These are phyloP conservation scores for Panulirus ornatus DNA, from an alignment of 1,140 invertebrate genomes.

Conservation along the genomic window DNA sequence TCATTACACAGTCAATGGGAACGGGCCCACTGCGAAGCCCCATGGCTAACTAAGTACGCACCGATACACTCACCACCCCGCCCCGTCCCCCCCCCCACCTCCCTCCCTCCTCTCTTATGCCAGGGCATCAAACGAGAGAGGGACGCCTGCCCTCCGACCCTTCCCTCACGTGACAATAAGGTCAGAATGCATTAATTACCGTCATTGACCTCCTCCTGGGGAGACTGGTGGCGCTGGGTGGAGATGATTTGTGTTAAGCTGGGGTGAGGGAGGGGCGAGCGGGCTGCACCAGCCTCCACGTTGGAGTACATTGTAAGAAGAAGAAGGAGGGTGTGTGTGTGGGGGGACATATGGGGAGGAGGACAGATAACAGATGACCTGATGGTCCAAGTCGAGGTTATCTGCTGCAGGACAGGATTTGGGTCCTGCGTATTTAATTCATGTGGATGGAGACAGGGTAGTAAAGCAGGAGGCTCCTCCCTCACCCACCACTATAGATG, in stretches of 20 bases:
- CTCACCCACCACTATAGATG: too few relatives aligned
- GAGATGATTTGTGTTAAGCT: neutral
- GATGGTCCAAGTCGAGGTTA: too few relatives aligned
- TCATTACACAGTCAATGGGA: too few relatives aligned
- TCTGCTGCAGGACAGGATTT: too few relatives aligned
- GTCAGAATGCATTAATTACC: constrained; percentile 33
- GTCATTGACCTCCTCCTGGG: neutral
- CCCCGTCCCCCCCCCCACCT: neutral
- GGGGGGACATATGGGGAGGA: neutral
- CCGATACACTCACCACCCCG: neutral
- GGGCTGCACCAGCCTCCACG: too few relatives aligned
- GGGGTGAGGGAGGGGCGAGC: neutral
- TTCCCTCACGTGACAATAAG: neutral
- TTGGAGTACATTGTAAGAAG: neutral
- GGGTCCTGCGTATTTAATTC: too few relatives aligned
- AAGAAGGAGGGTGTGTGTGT: neutral
- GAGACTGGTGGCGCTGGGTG: neutral
- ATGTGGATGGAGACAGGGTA: too few relatives aligned
- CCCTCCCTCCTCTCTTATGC: neutral
- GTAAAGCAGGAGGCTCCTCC: too few relatives aligned
- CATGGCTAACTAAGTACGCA: too few relatives aligned
- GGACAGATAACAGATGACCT: too few relatives aligned
- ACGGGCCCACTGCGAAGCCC: too few relatives aligned
- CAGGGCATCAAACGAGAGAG: neutral
- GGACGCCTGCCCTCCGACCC: neutral